These are phyloP conservation scores for Tromatobia lineatoria DNA, from an alignment of 2,888 invertebrate genomes.

Conservation along the genomic window DNA sequence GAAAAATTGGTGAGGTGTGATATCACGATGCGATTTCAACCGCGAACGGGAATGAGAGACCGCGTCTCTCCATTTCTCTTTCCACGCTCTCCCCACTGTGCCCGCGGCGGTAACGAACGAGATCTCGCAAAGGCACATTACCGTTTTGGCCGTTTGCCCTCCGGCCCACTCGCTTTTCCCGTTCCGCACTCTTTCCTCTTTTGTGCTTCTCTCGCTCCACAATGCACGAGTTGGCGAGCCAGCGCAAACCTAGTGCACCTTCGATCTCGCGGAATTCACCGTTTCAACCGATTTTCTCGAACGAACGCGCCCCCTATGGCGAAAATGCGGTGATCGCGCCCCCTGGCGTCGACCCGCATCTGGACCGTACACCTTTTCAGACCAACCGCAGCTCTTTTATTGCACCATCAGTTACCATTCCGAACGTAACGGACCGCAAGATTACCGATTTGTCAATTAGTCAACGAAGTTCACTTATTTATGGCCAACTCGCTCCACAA, in stretches of 20 bases:
- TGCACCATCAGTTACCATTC: slow-evolving; percentile 78
- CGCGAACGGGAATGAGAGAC: slow-evolving; percentile 51
- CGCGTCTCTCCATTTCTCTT: slow-evolving; percentile 43
- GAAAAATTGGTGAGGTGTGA: slow-evolving; percentile 57
- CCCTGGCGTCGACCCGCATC: neutral
- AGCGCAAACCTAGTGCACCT: slow-evolving; percentile 15
- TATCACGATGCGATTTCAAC: slow-evolving; percentile 55
- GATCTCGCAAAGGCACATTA: slow-evolving; percentile 61
- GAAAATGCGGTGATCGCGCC: slow-evolving; percentile 8
- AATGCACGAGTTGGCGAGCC: slow-evolving; percentile 1
- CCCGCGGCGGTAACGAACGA: slow-evolving; percentile 57
- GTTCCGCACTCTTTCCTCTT: slow-evolving; percentile 1
- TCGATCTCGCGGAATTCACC: slow-evolving; percentile 45
- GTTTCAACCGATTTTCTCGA: slow-evolving; percentile 52
- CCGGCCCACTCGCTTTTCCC: slow-evolving; percentile 31
- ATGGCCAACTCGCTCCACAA: too few species aligned
- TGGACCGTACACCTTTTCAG: slow-evolving; percentile 47
- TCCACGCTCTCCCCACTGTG: slow-evolving; percentile 22
- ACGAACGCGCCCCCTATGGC: slow-evolving; percentile 28
- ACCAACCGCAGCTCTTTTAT: slow-evolving; percentile 72
- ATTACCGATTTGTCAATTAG: slow-evolving; percentile 83
- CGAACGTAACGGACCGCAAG: slow-evolving; percentile 73
- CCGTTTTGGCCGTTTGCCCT: slow-evolving; percentile 68
- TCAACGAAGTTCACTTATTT: slow-evolving; percentile 79
- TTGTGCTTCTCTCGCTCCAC: neutral